phyloP scores from a whole-genome alignment of 2,113 vertebrate species.

The Eptesicus fuscus region DNA sequence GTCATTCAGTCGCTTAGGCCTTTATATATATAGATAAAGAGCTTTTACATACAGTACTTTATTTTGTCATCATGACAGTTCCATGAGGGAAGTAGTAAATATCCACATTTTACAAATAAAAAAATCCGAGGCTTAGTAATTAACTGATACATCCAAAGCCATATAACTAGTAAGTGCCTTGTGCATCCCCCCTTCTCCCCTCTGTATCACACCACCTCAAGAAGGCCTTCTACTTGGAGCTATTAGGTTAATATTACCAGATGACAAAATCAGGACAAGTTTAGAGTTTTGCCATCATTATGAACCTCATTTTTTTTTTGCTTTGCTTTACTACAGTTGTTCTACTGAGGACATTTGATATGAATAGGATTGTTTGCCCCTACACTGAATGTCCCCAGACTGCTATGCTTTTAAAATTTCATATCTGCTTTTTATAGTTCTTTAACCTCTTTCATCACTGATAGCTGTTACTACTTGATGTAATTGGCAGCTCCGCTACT shows the following conservation, averaged over 20 bases:
- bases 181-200: background rate
- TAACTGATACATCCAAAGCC: background rate
- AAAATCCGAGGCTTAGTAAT: background rate
- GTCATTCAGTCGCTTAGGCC: too few species aligned
- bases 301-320: background rate
- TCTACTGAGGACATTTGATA: background rate
- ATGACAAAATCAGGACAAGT: slow-evolving; percentile 25
- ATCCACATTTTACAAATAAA: slow-evolving; percentile 4
- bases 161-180: background rate
- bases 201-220: background rate
- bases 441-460: slow-evolving; percentile 52
- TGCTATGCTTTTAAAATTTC: slow-evolving; percentile 40
- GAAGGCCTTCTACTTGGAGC: background rate
- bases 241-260: background rate
- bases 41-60: background rate
- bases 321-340: slow-evolving; percentile 34
- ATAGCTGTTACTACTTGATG: slow-evolving; percentile 59
- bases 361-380: slow-evolving; percentile 5
- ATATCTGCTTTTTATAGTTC: slow-evolving; percentile 51
- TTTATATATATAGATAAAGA: background rate
- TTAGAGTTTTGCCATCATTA: background rate
- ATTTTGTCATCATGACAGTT: background rate
- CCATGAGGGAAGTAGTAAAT: background rate
- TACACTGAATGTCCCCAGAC: slow-evolving; percentile 21
- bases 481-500: slow-evolving; percentile 15